These are phyloP conservation scores for Taenioides sp. DNA, from an alignment of 2,797 vertebrate genomes.

Conservation along the genomic window DNA sequence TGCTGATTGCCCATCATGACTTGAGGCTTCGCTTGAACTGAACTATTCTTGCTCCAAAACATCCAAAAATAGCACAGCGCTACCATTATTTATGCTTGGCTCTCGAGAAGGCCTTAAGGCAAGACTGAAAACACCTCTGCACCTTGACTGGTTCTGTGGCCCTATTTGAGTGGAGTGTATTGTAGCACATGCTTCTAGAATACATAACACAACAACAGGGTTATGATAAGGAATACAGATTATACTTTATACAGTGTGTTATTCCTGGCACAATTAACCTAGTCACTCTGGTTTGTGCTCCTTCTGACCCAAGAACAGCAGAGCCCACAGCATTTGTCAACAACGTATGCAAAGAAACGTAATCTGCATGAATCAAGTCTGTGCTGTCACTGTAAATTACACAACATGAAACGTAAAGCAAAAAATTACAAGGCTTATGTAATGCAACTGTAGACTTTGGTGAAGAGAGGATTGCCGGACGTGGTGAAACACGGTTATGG, in stretches of 20 bases:
- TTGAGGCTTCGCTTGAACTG: constrained; percentile 29
- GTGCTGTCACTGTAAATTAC: constrained; percentile 50
- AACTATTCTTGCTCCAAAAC: constrained; percentile 36
- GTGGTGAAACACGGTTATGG: constrained; percentile 47
- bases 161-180: constrained; percentile 40
- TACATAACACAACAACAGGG: constrained; percentile 58
- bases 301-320: constrained; percentile 44
- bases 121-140: constrained; percentile 41
- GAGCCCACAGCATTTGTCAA: constrained; percentile 50
- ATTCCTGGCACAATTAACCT: constrained; percentile 64
- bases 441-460: constrained; percentile 43
- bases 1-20: constrained; percentile 46
- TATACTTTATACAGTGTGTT: constrained; percentile 45
- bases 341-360: constrained; percentile 45
- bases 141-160: constrained; percentile 44
- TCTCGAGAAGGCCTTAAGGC: constrained; percentile 23
- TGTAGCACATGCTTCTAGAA: constrained; percentile 56
- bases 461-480: constrained; percentile 45
- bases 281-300: constrained; percentile 26
- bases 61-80: constrained; percentile 21
- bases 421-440: constrained; percentile 46
- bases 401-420: constrained; percentile 50
- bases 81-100: constrained; percentile 45
- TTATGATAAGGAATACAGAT: constrained; percentile 48
- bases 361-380: constrained; percentile 38